Percentiles rank a stretch among this genome's conserved stretches.
phyloP scores from a whole-genome alignment of 2,113 vertebrate genomes.

The Corythornis madagascariensis region DNA sequence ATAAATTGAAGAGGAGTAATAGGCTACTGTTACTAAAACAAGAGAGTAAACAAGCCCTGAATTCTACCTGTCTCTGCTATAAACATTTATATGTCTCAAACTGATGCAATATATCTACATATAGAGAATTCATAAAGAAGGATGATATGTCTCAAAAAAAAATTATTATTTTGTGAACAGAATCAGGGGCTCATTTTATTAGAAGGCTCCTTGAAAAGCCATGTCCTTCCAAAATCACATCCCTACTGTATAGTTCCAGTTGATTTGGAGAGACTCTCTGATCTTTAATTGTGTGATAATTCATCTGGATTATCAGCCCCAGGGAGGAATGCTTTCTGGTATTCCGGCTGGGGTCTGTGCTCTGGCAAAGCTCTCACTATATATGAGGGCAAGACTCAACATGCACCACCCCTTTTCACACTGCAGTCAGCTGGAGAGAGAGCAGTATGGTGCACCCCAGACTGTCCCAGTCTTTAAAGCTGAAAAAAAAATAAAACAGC shows the following conservation, averaged over 20 bases:
- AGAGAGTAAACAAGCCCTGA: not conserved
- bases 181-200: not conserved
- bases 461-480: not conserved
- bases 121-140: not conserved
- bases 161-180: not conserved
- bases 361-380: not conserved
- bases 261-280: not conserved
- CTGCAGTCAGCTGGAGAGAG: not conserved
- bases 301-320: not conserved
- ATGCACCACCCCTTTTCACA: not conserved
- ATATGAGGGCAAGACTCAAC: not conserved
- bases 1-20: not conserved
- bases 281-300: not conserved
- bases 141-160: not conserved
- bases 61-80: not conserved
- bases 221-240: not conserved
- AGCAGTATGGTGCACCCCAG: not conserved
- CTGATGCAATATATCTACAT: not conserved
- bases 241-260: not conserved
- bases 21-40: not conserved
- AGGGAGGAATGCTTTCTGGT: not conserved
- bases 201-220: not conserved
- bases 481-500: not conserved
- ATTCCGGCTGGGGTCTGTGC: not conserved
- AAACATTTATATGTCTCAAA: not conserved